Conservation (phyloP, 2,797 vertebrate genomes). For the Xiphophorus birchmanni region DNA sequence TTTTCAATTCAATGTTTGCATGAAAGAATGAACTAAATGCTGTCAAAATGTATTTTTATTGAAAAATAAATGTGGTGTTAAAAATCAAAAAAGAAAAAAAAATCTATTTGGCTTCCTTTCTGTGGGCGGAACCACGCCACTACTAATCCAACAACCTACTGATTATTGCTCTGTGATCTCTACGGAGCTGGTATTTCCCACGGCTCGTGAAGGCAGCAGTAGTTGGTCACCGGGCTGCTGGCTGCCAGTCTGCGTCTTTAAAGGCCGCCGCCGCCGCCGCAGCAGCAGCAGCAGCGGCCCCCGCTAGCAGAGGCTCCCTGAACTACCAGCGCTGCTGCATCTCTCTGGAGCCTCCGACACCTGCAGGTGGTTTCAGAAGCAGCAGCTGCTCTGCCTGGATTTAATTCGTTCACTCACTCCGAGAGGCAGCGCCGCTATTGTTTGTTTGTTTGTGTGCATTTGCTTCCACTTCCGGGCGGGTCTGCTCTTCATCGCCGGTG, state of each 20-base stretch:
- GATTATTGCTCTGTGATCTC: background rate
- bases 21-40: no score
- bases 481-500: conserved; percentile 13
- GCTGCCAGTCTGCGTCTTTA: conserved; percentile 15
- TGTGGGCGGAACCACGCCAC: background rate
- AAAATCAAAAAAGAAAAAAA: no score
- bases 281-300: background rate
- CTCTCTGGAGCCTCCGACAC: background rate
- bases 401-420: background rate
- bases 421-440: conserved; percentile 25
- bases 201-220: conserved; percentile 43
- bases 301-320: background rate
- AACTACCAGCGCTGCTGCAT: background rate
- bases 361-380: conserved; percentile 3
- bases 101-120: no score
- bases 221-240: background rate
- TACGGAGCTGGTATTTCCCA: conserved; percentile 18
- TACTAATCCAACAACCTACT: background rate
- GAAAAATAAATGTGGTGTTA: no score
- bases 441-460: conserved; percentile 37
- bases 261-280: background rate
- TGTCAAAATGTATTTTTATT: no score
- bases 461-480: conserved; percentile 70
- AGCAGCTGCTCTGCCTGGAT: conserved; percentile 38
- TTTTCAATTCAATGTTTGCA: no score